A percentile compares a stretch with the other conserved stretches of the same genome.
phyloP scores from a whole-genome alignment of 2,797 vertebrate species.

The Crenichthys baileyi region DNA sequence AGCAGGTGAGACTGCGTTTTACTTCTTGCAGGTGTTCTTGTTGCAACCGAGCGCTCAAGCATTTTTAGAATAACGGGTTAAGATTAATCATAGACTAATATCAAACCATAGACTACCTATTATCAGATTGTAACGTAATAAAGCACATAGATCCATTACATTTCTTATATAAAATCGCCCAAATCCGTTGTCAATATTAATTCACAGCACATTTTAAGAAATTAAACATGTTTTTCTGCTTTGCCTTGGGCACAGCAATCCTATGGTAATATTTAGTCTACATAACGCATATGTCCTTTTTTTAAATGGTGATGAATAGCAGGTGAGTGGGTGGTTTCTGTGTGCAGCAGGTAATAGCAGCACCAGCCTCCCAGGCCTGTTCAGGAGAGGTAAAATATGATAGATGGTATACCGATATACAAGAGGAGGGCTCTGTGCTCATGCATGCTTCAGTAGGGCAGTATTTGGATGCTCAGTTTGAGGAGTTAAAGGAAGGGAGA shows the following conservation, averaged over 20 bases:
- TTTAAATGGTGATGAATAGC: constrained; percentile 9
- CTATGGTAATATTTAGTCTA: constrained; percentile 42
- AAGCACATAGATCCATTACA: background rate
- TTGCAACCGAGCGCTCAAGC: background rate
- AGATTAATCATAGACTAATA: background rate
- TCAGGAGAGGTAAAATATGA: constrained; percentile 34
- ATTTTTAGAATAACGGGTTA: constrained; percentile 17
- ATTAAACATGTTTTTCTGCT: constrained; percentile 21
- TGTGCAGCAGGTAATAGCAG: constrained; percentile 39
- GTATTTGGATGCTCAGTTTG: constrained; percentile 4
- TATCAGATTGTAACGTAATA: constrained; percentile 1
- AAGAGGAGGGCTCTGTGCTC: background rate
- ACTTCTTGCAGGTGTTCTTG: constrained; percentile 20
- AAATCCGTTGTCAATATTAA: background rate
- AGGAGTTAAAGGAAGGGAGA: background rate
- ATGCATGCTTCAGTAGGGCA: background rate
- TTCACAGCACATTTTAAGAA: background rate
- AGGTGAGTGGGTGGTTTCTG: constrained; percentile 32
- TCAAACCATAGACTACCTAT: constrained; percentile 7
- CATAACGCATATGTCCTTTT: constrained; percentile 51
- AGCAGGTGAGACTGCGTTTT: constrained; percentile 85
- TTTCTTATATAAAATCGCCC: background rate
- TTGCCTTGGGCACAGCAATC: constrained; percentile 23
- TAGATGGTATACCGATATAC: constrained; percentile 13
- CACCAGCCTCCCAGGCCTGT: constrained; percentile 31